Conservation (phyloP, 2,797 vertebrate species). For the Microhierax caerulescens region DNA sequence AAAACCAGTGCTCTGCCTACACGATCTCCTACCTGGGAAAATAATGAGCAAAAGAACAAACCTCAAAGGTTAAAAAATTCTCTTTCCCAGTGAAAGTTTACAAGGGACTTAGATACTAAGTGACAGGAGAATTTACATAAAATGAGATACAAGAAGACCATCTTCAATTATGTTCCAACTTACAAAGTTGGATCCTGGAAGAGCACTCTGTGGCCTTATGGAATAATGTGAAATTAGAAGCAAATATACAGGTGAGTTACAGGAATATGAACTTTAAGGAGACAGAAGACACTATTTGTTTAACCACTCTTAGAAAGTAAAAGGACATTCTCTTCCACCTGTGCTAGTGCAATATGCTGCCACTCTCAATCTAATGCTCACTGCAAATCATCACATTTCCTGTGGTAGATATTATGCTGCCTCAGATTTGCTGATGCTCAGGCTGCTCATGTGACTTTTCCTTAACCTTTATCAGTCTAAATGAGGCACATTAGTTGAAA, state of each 20-base stretch:
- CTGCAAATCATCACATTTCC: not conserved
- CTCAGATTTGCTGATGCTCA: not conserved
- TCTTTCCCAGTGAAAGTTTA: not conserved
- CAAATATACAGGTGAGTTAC: not conserved
- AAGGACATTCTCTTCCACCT: not conserved
- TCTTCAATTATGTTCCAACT: not conserved
- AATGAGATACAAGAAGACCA: not conserved
- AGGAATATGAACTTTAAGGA: not conserved
- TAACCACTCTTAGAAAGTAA: not conserved
- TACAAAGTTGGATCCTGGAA: not conserved
- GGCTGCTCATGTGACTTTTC: not conserved
- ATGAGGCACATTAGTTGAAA: not conserved
- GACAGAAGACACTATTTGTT: not conserved
- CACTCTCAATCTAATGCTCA: not conserved
- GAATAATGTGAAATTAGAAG: not conserved
- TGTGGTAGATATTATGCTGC: not conserved
- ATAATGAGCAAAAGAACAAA: not conserved
- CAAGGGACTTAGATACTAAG: not conserved
- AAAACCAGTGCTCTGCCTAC: not conserved
- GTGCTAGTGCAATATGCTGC: not conserved
- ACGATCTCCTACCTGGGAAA: not conserved
- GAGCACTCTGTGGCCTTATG: not conserved
- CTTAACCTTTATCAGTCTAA: not conserved
- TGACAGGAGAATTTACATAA: not conserved
- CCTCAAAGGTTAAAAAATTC: not conserved